A percentile compares a stretch with the other conserved stretches of the same genome.
Evolutionary conservation across 1,140 invertebrate species (phyloP).

Genomic region (silkworm (Bombyx mori)): DNA sequence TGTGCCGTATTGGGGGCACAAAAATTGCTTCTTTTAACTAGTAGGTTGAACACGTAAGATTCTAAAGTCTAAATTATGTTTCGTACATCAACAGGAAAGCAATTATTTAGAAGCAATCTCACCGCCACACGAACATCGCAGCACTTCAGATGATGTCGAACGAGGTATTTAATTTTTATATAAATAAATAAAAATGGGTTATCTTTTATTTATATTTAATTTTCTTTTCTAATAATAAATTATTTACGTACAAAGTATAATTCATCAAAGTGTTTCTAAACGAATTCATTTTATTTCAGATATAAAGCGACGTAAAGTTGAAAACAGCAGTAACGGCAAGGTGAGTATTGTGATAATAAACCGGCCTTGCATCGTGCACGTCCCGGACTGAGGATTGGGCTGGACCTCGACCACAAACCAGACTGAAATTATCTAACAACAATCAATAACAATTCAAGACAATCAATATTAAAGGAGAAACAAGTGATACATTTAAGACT

Average conservation of each 20-base stretch:
- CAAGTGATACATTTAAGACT: neutral
- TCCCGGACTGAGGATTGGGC: slow-evolving; percentile 69
- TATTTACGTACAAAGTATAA: too few relatives aligned
- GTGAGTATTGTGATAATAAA: slow-evolving; percentile 76
- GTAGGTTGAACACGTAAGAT: neutral
- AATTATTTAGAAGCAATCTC: slow-evolving; percentile 57
- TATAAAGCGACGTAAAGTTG: slow-evolving; percentile 85
- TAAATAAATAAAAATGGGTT: too few relatives aligned
- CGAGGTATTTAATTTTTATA: slow-evolving; percentile 36
- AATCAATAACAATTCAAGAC: neutral
- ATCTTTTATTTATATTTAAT: too few relatives aligned
- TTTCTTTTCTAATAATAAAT: too few relatives aligned
- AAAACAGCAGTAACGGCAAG: slow-evolving; percentile 78
- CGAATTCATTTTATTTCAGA: slow-evolving; percentile 66
- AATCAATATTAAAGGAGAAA: neutral
- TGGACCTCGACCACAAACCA: slow-evolving; percentile 38
- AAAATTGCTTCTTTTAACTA: neutral
- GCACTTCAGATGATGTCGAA: slow-evolving; percentile 51
- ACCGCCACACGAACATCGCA: slow-evolving; percentile 58
- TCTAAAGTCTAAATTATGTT: neutral
- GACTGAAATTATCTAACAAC: neutral
- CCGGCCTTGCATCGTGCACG: slow-evolving; percentile 59
- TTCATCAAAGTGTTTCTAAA: too few relatives aligned
- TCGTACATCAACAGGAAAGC: slow-evolving; percentile 40
- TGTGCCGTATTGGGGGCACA: neutral